These are phyloP conservation scores for Trinorchestia longiramus DNA, from an alignment of 1,140 invertebrate genomes.

Conservation along the genomic window DNA sequence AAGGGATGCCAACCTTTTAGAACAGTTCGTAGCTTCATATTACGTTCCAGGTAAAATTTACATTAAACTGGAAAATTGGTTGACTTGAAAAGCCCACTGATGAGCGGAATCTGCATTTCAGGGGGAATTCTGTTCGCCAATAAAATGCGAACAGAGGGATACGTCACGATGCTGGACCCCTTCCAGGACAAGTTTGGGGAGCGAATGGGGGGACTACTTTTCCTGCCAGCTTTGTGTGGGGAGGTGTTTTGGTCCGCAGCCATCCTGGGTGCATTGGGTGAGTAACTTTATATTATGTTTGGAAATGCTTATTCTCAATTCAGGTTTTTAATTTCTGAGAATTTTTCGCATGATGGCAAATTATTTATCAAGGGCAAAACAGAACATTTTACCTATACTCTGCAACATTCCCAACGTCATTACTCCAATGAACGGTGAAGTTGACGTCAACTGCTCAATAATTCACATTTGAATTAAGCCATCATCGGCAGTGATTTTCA, in stretches of 20 bases:
- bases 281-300: slow-evolving; percentile 55
- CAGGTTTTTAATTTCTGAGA: background rate
- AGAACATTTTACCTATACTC: no score
- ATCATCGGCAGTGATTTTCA: background rate
- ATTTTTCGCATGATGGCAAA: no score
- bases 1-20: no score
- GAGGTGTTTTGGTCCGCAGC: slow-evolving; percentile 86
- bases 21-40: background rate
- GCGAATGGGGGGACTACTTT: slow-evolving; percentile 82
- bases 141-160: slow-evolving; percentile 83
- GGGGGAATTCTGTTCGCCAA: slow-evolving; percentile 84
- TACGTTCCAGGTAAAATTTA: background rate
- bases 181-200: slow-evolving; percentile 83
- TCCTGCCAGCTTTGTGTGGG: slow-evolving; percentile 82
- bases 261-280: slow-evolving; percentile 83
- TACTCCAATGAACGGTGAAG: background rate
- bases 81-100: background rate
- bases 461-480: background rate
- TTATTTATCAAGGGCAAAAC: no score
- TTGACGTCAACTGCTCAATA: background rate
- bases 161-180: slow-evolving; percentile 89
- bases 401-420: background rate
- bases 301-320: background rate
- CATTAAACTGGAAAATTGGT: background rate
- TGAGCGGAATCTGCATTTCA: slow-evolving; percentile 68